phyloP scores from a whole-genome alignment of 2,888 invertebrate species.

The Ametastegia equiseti region DNA sequence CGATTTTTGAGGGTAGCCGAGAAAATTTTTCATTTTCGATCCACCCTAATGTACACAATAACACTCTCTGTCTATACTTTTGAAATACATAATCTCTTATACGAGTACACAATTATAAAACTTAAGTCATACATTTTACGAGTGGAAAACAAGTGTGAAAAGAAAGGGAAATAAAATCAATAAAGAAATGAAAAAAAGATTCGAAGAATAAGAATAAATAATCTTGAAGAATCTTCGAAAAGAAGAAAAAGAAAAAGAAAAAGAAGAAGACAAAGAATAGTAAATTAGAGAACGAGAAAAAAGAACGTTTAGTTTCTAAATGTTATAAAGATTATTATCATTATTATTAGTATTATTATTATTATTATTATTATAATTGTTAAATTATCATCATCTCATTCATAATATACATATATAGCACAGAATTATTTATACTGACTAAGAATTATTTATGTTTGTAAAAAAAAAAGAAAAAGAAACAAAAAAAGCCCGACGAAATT shows the following conservation, averaged over 20 bases:
- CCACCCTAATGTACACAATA: no score
- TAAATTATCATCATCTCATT: neutral
- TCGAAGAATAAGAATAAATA: no score
- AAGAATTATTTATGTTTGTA: neutral
- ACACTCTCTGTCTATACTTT: no score
- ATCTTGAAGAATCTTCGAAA: no score
- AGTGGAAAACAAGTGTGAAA: neutral
- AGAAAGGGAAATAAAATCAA: neutral
- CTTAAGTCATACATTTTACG: no score
- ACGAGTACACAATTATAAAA: no score
- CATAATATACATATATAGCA: neutral
- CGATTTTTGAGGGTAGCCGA: no score
- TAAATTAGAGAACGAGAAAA: constrained; percentile 60
- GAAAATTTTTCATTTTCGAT: no score
- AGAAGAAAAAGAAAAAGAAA: neutral
- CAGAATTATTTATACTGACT: neutral
- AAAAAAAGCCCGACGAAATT: neutral
- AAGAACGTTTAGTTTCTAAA: constrained; percentile 69
- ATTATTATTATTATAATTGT: neutral
- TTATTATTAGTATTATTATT: constrained; percentile 17
- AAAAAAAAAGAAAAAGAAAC: neutral
- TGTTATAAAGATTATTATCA: constrained; percentile 5
- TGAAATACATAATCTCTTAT: no score
- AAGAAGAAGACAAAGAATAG: neutral
- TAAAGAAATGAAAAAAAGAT: neutral